Conservation (phyloP, 2,797 vertebrate genomes). For the Borostomias antarcticus region DNA sequence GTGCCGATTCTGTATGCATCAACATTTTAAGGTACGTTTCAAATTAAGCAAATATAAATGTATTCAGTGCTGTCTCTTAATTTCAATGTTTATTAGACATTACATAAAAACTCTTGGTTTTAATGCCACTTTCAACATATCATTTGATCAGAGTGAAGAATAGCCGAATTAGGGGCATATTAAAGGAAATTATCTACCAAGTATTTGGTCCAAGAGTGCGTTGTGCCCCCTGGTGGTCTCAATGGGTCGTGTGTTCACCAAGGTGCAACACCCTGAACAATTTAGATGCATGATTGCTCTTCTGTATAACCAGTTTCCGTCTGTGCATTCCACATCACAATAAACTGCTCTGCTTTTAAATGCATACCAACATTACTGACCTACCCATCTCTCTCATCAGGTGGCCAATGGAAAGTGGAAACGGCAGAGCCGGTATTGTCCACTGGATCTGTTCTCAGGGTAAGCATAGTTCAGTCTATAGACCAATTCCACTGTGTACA, state of each 20-base stretch:
- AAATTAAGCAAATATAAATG: neutral
- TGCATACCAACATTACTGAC: neutral
- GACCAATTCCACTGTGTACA: too few species aligned
- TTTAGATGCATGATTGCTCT: too few species aligned
- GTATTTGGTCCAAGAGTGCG: neutral
- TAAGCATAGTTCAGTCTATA: conserved; percentile 64
- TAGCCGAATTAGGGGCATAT: neutral
- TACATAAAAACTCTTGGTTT: neutral
- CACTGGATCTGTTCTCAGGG: conserved; percentile 98
- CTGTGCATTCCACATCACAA: neutral
- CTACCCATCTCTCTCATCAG: conserved; percentile 65
- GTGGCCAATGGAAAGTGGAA: conserved; percentile 96
- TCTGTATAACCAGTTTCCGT: neutral
- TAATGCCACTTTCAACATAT: neutral
- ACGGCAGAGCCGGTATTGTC: conserved; percentile 92
- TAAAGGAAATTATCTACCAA: neutral
- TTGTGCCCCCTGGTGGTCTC: neutral
- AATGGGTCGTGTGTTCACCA: neutral
- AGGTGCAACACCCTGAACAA: neutral
- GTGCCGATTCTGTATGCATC: conserved; percentile 98
- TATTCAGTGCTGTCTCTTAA: neutral
- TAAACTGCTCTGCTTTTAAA: neutral
- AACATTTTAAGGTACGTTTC: conserved; percentile 93
- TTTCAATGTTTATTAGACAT: too few species aligned
- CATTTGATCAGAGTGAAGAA: neutral